Evolutionary conservation across 2,797 vertebrate genomes (phyloP), one percentile per base, ranked within the genome.

Genomic region (Spinibarbus caldwelli): DNA sequence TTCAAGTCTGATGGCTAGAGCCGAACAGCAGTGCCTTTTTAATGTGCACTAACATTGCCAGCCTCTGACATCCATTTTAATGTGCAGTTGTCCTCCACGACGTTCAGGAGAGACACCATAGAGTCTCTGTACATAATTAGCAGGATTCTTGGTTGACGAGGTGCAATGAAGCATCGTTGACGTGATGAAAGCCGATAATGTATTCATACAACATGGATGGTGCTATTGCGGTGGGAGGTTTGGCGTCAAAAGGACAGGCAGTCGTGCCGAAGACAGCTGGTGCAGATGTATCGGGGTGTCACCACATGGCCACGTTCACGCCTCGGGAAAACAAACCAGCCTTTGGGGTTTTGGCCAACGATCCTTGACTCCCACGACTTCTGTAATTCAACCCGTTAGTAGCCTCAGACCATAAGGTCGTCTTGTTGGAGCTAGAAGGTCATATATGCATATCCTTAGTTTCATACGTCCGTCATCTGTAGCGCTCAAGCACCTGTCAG

Each of bases 91-190:
- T 88, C 88, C 87, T 79, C 75, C 34, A 9, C 34, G 34, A 34
- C 31, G 57, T 78, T 73, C 86, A 83, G 76, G 88, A 87, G 54
- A 73, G 77, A 84, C 73, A 70, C 64, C 83, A 82, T 84, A 47
- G 73, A 71, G 57, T 88, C 85, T 88, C 87, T 83, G 84, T 89
- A 79, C 84, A 89, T 90, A 90, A 91, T 90, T 90, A 90, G 87
- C 88, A 78, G 67, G 86, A 86, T 83, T 82, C 82, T 80, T 70
- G 83, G 86, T 85, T 73, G 87, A 83, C 54, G 86, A 91, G 88
- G 87, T 89, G 90, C 43, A 85, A 91, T 88, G 85, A 85, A 77
- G 78, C 72, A 81, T 83, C 26, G 9, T 78, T 84, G 86, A 81
- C 34, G 62, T 80, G 43, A 77, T 38, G 52, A 87, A 87, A 90